Evolutionary conservation across 2,797 vertebrate genomes (phyloP), one percentile per base, ranked within the genome.

Genomic region (Onychomys leucogaster): DNA sequence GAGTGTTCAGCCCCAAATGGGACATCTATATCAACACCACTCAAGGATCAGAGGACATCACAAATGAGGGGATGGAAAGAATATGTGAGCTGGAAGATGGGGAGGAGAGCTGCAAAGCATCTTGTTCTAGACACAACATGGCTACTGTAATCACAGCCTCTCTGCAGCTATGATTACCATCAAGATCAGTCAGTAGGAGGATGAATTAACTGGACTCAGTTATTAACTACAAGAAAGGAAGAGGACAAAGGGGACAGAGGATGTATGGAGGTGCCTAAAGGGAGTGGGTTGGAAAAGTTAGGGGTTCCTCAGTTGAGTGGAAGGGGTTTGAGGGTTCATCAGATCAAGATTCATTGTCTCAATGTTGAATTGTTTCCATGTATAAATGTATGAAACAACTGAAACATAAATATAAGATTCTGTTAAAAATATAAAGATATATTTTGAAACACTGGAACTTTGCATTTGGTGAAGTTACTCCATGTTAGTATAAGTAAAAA

Each of bases 401-500:
- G n/a, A 83, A 83, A 29, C 37, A 43, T 17, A 37, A 82, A 82
- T 37, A 63, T 11, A 67, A 67, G 52, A 52, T 52, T 82, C 27
- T 46, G 41, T 34, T 34, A 11, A 11, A 17, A 61, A 41, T 83
- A 32, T 46, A 65, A 65, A 46, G 80, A 46, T 32, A 43, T 9
- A 85, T 86, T 93, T 92, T 96, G 49, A 88, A 96, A 90, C 25
- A 61, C 3, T 78, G 19, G 43, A 85, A 29, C 0, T 29, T 61
- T 83, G 46, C 14, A 5, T 77, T 85, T 95, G 67, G 77, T 69
- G 77, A 71, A 76, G 29, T 34, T 25, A 57, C 2, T 7, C 88
- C 21, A 94, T 95, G 95, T 95, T 91, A 43, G 19, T 83, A 43
- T 12, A 95, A 49, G n/a, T 46, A 94, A 46, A 80, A 89, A 76